Evolutionary conservation across 2,888 invertebrate genomes (phyloP), one percentile per base, ranked within the genome.

Genomic region (Ceratothoa steindachneri): DNA sequence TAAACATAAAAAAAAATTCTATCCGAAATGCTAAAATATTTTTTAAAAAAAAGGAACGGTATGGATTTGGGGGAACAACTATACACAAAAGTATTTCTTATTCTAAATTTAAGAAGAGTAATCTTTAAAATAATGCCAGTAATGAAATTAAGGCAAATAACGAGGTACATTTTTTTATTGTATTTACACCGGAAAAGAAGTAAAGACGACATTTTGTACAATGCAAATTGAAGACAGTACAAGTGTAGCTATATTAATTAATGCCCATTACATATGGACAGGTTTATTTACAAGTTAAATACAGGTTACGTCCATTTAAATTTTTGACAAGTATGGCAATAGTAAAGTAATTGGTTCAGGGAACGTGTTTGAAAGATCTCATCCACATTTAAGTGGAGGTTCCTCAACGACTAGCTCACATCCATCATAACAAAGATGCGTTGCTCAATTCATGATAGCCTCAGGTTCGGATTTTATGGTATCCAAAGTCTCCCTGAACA

Each of bases 381-480:
- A n/a, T n/a, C n/a, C n/a, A n/a, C n/a, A n/a, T n/a, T n/a, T n/a
- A n/a, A n/a, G n/a, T n/a, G n/a, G n/a, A n/a, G n/a, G n/a, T n/a
- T n/a, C n/a, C n/a, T 60, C 24, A 24, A 12, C 60, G 60, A 60
- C 60, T 60, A 60, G 60, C 24, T 60, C 27, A 15, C n/a, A n/a
- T 24, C 19, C 1, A 24, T 60, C 19, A 60, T 24, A 24, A 60
- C 60, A 24, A 24, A n/a, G n/a, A 55, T 60, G 12, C 60, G 12
- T 2, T 60, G 2, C 28, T 76, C 65, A 79, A 66, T 79, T 79
- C 24, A 76, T 71, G 29, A 79, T 79, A n/a, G 79, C 74, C 69
- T 79, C 79, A 24, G 79, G 79, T 72, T 79, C 76, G 52, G 76
- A 74, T 64, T 79, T 79, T 30, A 79, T 79, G 30, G 69, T 64